Conservation (phyloP, 2,113 vertebrate species). For the Mustela lutreola region DNA sequence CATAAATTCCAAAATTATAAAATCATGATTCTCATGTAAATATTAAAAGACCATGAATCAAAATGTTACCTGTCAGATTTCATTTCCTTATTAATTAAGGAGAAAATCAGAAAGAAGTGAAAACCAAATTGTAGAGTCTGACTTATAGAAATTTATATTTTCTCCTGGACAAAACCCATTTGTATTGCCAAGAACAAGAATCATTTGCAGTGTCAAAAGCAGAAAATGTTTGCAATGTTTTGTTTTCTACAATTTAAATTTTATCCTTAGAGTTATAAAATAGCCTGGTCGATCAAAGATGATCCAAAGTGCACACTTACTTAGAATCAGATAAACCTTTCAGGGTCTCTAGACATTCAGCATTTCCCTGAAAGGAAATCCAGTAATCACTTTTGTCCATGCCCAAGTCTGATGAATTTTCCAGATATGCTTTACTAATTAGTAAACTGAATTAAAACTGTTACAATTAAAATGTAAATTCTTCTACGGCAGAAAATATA, state of each 20-base stretch:
- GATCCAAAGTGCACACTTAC: neutral
- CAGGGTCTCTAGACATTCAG: neutral
- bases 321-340: slow-evolving; percentile 6
- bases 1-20: slow-evolving; percentile 47
- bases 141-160: slow-evolving; percentile 46
- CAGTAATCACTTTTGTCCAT: neutral
- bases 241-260: slow-evolving; percentile 44
- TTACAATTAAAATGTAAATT: slow-evolving; percentile 50
- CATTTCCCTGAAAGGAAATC: slow-evolving; percentile 15
- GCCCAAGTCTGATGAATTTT: slow-evolving; percentile 32
- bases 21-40: slow-evolving; percentile 31
- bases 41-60: slow-evolving; percentile 32
- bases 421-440: slow-evolving; percentile 29
- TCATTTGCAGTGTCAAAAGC: neutral
- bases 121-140: slow-evolving; percentile 46
- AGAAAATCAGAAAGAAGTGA: slow-evolving; percentile 24
- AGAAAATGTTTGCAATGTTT: slow-evolving; percentile 17
- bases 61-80: slow-evolving; percentile 45
- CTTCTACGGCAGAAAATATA: slow-evolving; percentile 13
- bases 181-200: slow-evolving; percentile 27
- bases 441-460: slow-evolving; percentile 14
- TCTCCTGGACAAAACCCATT: slow-evolving; percentile 27
- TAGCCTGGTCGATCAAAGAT: slow-evolving; percentile 31
- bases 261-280: slow-evolving; percentile 48
- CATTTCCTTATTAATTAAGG: slow-evolving; percentile 53